Evolutionary conservation across 2,113 vertebrate genomes (phyloP).

Genomic region (Gavialis gangeticus): DNA sequence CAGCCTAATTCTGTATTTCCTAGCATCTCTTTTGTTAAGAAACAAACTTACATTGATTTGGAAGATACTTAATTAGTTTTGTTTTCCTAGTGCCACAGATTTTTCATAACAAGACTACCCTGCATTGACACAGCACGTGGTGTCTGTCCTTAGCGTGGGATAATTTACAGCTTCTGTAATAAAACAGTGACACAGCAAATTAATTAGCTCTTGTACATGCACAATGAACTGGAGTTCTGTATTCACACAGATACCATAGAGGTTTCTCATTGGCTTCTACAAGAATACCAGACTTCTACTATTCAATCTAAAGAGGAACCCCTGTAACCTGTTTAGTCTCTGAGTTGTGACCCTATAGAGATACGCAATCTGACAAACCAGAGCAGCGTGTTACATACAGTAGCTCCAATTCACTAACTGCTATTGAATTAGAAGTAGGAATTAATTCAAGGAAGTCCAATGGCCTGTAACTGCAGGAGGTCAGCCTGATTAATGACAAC

Average conservation of each 20-base stretch:
- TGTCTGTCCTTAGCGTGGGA: not conserved
- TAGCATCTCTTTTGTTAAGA: not conserved
- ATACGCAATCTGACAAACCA: not conserved
- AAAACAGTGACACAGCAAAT: not conserved
- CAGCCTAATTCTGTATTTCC: not conserved
- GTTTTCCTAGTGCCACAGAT: not conserved
- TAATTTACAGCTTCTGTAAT: not conserved
- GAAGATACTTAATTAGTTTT: not conserved
- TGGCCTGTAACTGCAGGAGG: not conserved
- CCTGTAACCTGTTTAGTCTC: not conserved
- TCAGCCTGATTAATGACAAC: not conserved
- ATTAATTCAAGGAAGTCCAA: not conserved
- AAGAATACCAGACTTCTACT: not conserved
- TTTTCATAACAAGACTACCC: not conserved
- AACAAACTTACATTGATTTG: not conserved
- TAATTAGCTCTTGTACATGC: not conserved
- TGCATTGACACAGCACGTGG: accelerated
- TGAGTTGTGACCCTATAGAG: not conserved
- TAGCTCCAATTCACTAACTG: not conserved
- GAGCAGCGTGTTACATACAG: not conserved
- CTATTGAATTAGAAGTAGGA: not conserved
- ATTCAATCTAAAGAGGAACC: not conserved
- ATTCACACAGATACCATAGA: not conserved
- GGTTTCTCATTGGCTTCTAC: not conserved
- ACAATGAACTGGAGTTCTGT: slow-evolving; percentile 29